phyloP scores from a whole-genome alignment of 2,888 invertebrate genomes.

The Anoplius nigerrimus region DNA sequence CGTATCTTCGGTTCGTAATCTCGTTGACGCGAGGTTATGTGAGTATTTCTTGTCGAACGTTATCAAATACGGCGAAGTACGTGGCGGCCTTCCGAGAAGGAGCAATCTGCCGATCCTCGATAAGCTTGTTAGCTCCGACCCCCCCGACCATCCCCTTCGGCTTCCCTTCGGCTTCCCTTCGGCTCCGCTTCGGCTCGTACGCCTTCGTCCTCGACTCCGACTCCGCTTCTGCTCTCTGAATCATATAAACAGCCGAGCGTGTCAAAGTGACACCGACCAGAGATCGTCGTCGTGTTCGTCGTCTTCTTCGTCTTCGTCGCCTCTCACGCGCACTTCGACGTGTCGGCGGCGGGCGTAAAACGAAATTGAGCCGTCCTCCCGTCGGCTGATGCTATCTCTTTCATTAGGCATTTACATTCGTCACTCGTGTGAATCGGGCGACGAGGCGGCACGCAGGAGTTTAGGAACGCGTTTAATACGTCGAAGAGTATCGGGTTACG shows the following conservation, averaged over 20 bases:
- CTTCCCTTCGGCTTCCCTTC: slow-evolving; percentile 12
- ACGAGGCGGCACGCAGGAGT: slow-evolving; percentile 25
- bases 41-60: slow-evolving; percentile 41
- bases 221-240: no score
- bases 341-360: slow-evolving; percentile 40
- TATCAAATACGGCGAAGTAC: slow-evolving; percentile 49
- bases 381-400: slow-evolving; percentile 21
- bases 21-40: slow-evolving; percentile 33
- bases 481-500: slow-evolving; percentile 27
- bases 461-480: slow-evolving; percentile 28
- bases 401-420: slow-evolving; percentile 43
- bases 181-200: neutral
- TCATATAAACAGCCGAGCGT: neutral
- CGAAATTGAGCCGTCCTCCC: slow-evolving; percentile 44
- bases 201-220: neutral
- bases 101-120: slow-evolving; percentile 50
- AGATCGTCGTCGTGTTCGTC: neutral
- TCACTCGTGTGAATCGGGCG: slow-evolving; percentile 14
- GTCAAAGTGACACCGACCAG: no score
- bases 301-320: neutral
- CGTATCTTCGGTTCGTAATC: slow-evolving; percentile 45
- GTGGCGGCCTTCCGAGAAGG: slow-evolving; percentile 50
- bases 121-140: slow-evolving; percentile 43
- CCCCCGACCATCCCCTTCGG: neutral
- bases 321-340: neutral